Conservation (phyloP, 2,113 vertebrate species). For the Pteronura brasiliensis region DNA sequence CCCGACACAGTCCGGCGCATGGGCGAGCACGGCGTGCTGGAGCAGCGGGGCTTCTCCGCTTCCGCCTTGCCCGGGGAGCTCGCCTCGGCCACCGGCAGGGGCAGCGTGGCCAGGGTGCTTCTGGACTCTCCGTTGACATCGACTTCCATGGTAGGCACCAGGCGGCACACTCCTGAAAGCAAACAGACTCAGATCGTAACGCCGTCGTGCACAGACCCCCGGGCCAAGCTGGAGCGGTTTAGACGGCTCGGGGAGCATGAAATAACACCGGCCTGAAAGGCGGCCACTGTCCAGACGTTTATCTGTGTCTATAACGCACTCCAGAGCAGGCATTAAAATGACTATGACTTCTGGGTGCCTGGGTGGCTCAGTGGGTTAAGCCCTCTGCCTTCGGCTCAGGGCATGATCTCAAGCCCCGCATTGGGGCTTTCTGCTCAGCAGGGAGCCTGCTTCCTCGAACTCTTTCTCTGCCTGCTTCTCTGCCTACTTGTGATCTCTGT, state of each 20-base stretch:
- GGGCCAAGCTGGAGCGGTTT: fast-evolving
- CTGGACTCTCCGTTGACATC: slow-evolving; percentile 91
- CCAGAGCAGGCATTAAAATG: background rate
- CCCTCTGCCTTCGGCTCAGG: too few species aligned
- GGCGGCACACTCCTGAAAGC: slow-evolving; percentile 75
- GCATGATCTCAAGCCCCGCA: too few species aligned
- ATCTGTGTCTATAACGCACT: background rate
- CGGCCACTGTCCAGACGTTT: background rate
- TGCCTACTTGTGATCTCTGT: too few species aligned
- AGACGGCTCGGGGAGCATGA: background rate
- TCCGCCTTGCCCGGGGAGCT: slow-evolving; percentile 85
- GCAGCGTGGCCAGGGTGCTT: slow-evolving; percentile 84
- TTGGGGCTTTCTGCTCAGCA: too few species aligned
- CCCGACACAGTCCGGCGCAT: slow-evolving; percentile 91
- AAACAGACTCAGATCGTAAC: slow-evolving; percentile 74
- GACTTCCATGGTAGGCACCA: slow-evolving; percentile 92
- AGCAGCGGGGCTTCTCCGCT: slow-evolving; percentile 92
- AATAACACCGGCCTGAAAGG: background rate
- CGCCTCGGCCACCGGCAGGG: slow-evolving; percentile 86
- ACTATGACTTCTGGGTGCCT: too few species aligned
- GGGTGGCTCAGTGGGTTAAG: too few species aligned
- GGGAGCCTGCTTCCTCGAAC: too few species aligned
- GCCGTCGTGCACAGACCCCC: fast-evolving
- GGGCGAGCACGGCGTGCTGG: slow-evolving; percentile 96
- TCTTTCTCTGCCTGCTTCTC: too few species aligned